Evolutionary conservation across 1,140 invertebrate genomes (phyloP), one percentile per base, ranked within the genome.

Genomic region (Panagrolaimus sp.): DNA sequence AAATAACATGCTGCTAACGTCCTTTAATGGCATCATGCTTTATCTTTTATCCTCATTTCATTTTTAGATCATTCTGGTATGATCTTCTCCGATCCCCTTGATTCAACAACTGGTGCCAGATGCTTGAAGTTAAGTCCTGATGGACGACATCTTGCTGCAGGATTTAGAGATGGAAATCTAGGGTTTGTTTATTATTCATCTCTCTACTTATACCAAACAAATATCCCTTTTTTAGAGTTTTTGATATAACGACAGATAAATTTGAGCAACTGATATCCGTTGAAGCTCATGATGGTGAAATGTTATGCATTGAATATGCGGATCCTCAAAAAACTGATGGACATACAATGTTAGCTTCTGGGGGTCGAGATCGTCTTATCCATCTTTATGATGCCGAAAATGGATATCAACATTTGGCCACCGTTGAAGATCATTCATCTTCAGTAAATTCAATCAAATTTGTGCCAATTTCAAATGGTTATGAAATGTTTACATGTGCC

Each of bases 231-330:
- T 79, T 88, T 73, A 89, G 92, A 79, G 90, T 97, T 55, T 91
- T 93, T 84, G 89, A 91, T 71, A 84, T 93, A 47, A 44, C 79
- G 12, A 76, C 72, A 12, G 83, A 86, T 21, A 76, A 78, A 44
- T 84, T 88, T 78, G 28, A 58, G 1, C 83, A 86, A 67, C 88
- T 92, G 81, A 79, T 92, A 21, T 90, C 88, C 82, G 91, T 97
- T 69, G 94, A 97, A 86, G 94, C 95, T 0, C 95, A 97, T 83
- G 93, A 98, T 82, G 91, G 92, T 1, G 95, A 98, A 86, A 92
- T 98, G n/a, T 85, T 97, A 12, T 94, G 91, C 82, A 86, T 98
- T 63, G 93, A 97, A 84, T 98, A 96, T 81, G 86, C 86, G 9
- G 80, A 85, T 85, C 88, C 77, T 77, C 14, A 48, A 15, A 32